phyloP scores from a whole-genome alignment of 2,888 invertebrate genomes.

The Drosophila histrio region DNA sequence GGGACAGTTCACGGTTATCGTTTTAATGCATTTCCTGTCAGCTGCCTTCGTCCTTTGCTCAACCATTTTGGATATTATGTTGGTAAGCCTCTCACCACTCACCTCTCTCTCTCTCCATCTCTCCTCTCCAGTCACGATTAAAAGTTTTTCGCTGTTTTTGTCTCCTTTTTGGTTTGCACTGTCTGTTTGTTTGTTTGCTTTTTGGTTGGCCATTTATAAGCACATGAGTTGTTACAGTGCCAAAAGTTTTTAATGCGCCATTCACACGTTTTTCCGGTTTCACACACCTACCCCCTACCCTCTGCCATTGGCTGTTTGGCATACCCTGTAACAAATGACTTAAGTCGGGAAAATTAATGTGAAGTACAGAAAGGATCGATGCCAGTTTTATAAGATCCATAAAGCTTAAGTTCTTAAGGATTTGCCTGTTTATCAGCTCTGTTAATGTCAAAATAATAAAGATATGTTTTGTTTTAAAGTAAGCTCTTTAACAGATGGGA shows the following conservation, averaged over 20 bases:
- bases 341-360: not conserved
- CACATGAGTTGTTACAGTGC: slow-evolving; percentile 63
- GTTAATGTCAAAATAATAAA: not conserved
- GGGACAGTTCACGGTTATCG: slow-evolving; percentile 77
- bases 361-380: not conserved
- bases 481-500: not conserved
- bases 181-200: slow-evolving; percentile 40
- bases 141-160: slow-evolving; percentile 61
- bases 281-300: slow-evolving; percentile 1
- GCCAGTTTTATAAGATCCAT: not conserved
- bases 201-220: slow-evolving; percentile 62
- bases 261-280: slow-evolving; percentile 60
- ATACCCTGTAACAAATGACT: slow-evolving; percentile 10
- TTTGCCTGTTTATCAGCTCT: not conserved
- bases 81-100: slow-evolving; percentile 67
- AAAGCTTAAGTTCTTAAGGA: not conserved
- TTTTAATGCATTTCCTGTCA: slow-evolving; percentile 82
- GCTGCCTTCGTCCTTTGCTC: slow-evolving; percentile 82
- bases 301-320: slow-evolving; percentile 14
- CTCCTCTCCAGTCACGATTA: slow-evolving; percentile 24
- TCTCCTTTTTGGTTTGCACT: slow-evolving; percentile 20
- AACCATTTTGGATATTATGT: slow-evolving; percentile 81
- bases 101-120: not conserved
- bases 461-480: not conserved
- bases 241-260: slow-evolving; percentile 66